phyloP scores from a whole-genome alignment of 2,797 vertebrate genomes.

The Falco columbarius region DNA sequence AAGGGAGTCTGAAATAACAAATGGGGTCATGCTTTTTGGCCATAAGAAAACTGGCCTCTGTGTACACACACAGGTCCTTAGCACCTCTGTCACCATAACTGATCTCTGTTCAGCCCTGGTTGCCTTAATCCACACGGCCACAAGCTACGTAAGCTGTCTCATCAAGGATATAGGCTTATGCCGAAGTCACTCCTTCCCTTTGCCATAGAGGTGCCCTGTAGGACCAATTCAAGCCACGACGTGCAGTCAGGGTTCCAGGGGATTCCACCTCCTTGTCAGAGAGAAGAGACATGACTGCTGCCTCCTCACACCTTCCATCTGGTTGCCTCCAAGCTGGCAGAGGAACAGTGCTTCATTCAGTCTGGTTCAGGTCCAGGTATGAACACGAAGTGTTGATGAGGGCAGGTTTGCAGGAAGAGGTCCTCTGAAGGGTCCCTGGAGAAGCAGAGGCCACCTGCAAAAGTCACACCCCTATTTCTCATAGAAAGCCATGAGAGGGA shows the following conservation, averaged over 20 bases:
- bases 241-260: background rate
- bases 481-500: background rate
- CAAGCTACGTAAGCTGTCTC: too few species aligned
- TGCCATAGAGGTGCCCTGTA: background rate
- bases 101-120: background rate
- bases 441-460: background rate
- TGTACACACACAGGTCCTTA: background rate
- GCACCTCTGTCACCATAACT: background rate
- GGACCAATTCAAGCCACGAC: background rate
- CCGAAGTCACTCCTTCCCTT: background rate
- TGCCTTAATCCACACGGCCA: too few species aligned
- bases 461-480: background rate
- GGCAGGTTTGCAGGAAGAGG: background rate
- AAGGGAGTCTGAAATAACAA: background rate
- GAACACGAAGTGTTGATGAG: background rate
- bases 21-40: background rate
- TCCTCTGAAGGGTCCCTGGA: background rate
- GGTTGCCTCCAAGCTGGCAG: background rate
- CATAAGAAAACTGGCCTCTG: background rate
- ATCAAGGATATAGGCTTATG: background rate
- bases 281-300: background rate
- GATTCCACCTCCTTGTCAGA: background rate
- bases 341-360: background rate
- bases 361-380: background rate
- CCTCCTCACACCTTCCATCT: background rate